Percentiles rank a stretch among this genome's conserved stretches.
phyloP scores from a whole-genome alignment of 2,797 vertebrate genomes.

The Antennarius maculatus region DNA sequence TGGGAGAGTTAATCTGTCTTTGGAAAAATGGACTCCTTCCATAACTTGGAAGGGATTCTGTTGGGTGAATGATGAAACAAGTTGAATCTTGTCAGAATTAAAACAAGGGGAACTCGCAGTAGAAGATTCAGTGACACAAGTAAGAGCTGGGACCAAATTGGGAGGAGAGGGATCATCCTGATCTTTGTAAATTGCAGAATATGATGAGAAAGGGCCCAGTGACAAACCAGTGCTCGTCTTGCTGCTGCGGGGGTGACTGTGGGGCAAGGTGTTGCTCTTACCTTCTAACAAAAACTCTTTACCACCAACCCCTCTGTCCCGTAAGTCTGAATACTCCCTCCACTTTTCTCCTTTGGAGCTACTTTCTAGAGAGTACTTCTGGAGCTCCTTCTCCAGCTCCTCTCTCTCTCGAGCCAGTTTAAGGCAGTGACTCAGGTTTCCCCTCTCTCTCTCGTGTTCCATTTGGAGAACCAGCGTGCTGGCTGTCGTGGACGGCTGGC shows the following conservation, averaged over 20 bases:
- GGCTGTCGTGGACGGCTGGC: conserved; percentile 61
- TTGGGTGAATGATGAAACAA: conserved; percentile 25
- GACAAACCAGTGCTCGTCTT: conserved; percentile 42
- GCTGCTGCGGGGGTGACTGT: conserved; percentile 36
- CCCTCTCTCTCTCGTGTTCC: conserved; percentile 83
- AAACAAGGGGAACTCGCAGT: conserved; percentile 32
- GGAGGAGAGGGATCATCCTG: conserved; percentile 51
- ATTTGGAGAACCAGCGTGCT: conserved; percentile 84
- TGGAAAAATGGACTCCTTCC: conserved; percentile 34
- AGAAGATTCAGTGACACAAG: conserved; percentile 17
- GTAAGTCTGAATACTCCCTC: conserved; percentile 9
- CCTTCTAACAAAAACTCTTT: conserved; percentile 57
- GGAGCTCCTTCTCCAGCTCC: conserved; percentile 78
- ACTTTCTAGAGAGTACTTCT: conserved; percentile 64
- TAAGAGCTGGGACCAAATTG: conserved; percentile 40
- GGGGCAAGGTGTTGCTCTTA: conserved; percentile 65
- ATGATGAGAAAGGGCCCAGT: conserved; percentile 58
- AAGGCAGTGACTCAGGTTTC: conserved; percentile 81
- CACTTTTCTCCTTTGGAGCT: conserved; percentile 31
- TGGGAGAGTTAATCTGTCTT: conserved; percentile 60
- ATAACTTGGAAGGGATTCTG: conserved; percentile 29
- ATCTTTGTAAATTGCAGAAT: conserved; percentile 68
- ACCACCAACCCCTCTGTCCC: conserved; percentile 9
- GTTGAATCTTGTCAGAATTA: conserved; percentile 16
- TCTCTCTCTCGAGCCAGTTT: conserved; percentile 81